A percentile compares a stretch with the other conserved stretches of the same genome.
Conservation (phyloP, 2,888 invertebrate genomes). For the Achlya flavicornis region DNA sequence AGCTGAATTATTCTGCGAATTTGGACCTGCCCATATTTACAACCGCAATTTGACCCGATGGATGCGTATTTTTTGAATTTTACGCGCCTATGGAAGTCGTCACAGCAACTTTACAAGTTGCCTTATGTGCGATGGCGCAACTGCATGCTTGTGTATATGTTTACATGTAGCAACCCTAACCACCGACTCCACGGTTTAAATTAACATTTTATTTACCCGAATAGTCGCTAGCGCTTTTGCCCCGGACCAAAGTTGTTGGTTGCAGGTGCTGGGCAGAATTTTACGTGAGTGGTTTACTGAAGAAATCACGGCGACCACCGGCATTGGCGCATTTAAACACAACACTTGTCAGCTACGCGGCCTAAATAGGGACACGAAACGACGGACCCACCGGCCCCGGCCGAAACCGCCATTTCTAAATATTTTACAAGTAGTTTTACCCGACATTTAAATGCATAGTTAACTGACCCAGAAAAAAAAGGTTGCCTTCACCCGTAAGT, state of each 20-base stretch:
- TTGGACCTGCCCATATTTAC: too few relatives aligned
- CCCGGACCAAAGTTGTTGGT: constrained; percentile 37
- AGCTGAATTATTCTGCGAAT: too few relatives aligned
- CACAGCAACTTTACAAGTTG: too few relatives aligned
- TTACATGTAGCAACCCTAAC: too few relatives aligned
- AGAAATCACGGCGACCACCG: constrained; percentile 58
- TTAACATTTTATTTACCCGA: background rate
- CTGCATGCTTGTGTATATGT: too few relatives aligned
- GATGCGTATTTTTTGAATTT: too few relatives aligned
- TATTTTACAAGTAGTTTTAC: constrained; percentile 7
- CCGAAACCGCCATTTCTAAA: background rate
- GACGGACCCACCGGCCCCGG: constrained; percentile 1
- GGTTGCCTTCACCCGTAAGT: background rate
- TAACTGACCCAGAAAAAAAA: background rate
- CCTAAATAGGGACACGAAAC: constrained; percentile 18
- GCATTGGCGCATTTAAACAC: constrained; percentile 37
- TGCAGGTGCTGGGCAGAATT: constrained; percentile 65
- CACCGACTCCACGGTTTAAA: too few relatives aligned
- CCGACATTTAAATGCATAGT: background rate
- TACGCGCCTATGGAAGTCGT: too few relatives aligned
- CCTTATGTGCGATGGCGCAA: too few relatives aligned
- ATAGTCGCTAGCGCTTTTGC: constrained; percentile 5
- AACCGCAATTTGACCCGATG: too few relatives aligned
- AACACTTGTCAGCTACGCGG: constrained; percentile 28
- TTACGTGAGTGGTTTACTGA: constrained; percentile 73